Conservation (phyloP, 2,797 vertebrate genomes). For the Molossus alvarezi region DNA sequence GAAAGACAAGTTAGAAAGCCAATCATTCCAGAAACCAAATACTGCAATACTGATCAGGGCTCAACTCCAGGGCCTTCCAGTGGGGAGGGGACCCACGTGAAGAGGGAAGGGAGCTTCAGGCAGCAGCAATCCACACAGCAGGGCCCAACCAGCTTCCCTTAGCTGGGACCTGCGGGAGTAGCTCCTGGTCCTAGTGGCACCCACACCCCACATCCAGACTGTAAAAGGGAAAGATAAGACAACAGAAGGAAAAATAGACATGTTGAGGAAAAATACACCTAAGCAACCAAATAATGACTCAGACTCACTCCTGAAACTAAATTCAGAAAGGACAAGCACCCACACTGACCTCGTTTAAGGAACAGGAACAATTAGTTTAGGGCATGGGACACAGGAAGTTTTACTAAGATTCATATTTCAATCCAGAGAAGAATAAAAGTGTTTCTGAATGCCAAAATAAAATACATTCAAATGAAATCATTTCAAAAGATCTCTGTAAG, state of each 20-base stretch:
- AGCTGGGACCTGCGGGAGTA: background rate
- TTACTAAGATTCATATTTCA: background rate
- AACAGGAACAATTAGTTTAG: background rate
- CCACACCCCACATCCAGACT: background rate
- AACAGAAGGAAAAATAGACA: background rate
- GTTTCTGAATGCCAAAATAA: conserved; percentile 49
- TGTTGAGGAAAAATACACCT: background rate
- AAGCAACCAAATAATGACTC: background rate
- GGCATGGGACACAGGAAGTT: background rate
- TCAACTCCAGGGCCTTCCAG: background rate
- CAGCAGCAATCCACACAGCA: background rate
- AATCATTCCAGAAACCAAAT: background rate
- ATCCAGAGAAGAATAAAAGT: background rate
- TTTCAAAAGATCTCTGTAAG: conserved; percentile 2
- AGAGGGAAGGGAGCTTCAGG: background rate
- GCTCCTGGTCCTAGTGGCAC: background rate
- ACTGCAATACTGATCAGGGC: background rate
- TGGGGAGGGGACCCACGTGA: background rate
- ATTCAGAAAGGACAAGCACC: background rate
- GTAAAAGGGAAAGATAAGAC: background rate
- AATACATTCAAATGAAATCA: conserved; percentile 40
- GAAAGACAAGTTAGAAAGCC: background rate
- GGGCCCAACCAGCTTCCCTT: background rate
- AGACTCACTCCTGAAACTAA: conserved; percentile 20
- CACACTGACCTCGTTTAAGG: background rate